Percentiles rank a stretch among this genome's conserved stretches.
These are phyloP conservation scores for Patella caerulea DNA, from an alignment of 2,888 invertebrate species.

Conservation along the genomic window DNA sequence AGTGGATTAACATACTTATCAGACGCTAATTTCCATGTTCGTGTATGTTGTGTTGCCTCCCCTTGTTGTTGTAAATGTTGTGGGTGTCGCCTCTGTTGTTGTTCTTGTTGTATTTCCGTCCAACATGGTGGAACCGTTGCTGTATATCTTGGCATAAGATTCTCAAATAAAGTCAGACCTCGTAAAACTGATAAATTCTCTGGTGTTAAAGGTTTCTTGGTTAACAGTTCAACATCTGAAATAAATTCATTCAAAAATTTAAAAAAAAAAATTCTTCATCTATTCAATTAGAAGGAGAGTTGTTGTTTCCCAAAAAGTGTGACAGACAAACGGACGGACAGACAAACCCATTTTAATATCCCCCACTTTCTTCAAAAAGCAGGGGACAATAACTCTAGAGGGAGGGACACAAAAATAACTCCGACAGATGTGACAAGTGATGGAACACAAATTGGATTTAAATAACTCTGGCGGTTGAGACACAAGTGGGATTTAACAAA, in stretches of 20 bases:
- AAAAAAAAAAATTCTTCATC: background rate
- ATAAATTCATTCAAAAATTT: constrained; percentile 12
- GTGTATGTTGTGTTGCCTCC: constrained; percentile 81
- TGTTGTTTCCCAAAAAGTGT: no score
- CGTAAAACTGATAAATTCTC: constrained; percentile 78
- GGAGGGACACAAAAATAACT: no score
- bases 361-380: no score
- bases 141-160: constrained; percentile 80
- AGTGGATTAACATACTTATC: constrained; percentile 76
- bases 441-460: no score
- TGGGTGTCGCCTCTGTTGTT: constrained; percentile 89
- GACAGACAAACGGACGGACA: no score
- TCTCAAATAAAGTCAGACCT: constrained; percentile 83
- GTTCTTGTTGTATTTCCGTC: constrained; percentile 93
- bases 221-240: constrained; percentile 64
- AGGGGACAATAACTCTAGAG: no score
- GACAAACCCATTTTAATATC: no score
- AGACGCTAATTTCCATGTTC: constrained; percentile 90
- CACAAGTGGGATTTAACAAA: no score
- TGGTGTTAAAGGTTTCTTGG: constrained; percentile 75
- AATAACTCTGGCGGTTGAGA: no score
- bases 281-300: no score
- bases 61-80: constrained; percentile 81
- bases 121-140: constrained; percentile 94
- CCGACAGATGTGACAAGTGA: no score